Conservation (phyloP, 2,888 invertebrate species). For the Sminthurinus aureus region DNA sequence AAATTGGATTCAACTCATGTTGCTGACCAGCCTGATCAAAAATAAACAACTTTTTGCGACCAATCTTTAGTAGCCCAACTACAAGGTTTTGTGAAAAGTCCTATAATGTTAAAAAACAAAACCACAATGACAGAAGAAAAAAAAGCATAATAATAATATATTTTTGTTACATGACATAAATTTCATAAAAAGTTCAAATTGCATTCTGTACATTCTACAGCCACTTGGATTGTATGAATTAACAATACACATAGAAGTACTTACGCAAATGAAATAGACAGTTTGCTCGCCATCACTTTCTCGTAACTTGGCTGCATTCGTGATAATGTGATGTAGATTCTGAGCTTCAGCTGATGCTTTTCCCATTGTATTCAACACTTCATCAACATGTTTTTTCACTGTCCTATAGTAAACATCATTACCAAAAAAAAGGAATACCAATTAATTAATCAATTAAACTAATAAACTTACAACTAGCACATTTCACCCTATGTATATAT, state of each 20-base stretch:
- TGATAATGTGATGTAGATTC: conserved; percentile 56
- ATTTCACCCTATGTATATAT: too few relatives aligned
- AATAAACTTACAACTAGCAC: too few relatives aligned
- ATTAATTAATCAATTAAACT: too few relatives aligned
- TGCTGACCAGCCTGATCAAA: conserved; percentile 75
- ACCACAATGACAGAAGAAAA: too few relatives aligned
- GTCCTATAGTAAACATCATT: conserved; percentile 46
- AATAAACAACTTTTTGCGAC: conserved; percentile 87
- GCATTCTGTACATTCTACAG: too few relatives aligned
- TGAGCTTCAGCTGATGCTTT: conserved; percentile 57
- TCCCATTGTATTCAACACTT: conserved; percentile 58
- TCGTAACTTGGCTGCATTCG: conserved; percentile 52
- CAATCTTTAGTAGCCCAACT: conserved; percentile 90
- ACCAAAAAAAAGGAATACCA: too few relatives aligned
- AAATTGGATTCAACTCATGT: conserved; percentile 82
- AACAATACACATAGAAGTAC: too few relatives aligned
- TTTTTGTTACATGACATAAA: too few relatives aligned
- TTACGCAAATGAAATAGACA: conserved; percentile 53
- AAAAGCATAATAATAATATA: too few relatives aligned
- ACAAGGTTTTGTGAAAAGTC: conserved; percentile 64
- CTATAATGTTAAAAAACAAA: too few relatives aligned
- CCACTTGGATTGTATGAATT: too few relatives aligned
- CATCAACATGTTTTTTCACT: conserved; percentile 50
- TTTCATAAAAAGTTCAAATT: too few relatives aligned
- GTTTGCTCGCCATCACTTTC: conserved; percentile 50